Base-by-base conservation (phyloP, 1,140 invertebrate species). In the Aradophagus sp. region DNA sequence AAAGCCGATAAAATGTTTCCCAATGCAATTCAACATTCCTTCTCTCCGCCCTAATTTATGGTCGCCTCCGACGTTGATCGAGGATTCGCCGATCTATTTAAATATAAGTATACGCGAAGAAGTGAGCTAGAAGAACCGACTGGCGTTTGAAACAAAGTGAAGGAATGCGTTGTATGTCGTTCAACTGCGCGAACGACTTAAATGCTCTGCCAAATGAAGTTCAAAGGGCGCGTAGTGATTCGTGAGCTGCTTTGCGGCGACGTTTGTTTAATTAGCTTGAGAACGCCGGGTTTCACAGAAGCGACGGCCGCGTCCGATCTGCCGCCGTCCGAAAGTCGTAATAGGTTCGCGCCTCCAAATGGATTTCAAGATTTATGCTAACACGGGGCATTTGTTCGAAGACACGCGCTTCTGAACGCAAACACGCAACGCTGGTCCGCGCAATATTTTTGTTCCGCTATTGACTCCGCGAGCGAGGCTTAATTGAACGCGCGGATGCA, bases 341-440 rank as follows among this genome's bases (percentile, higher is more conserved):
- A 84, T 82, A 84, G 82, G 76, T 79, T 83, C 80, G 79, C 78
- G 80, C 75, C 78, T 83, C 74, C 77, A 85, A 86, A 85, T 84
- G 83, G 79, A 85, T 86, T 85, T 84, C 74, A 76, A 86, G 84
- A 86, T 86, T 85, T 85, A 86, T 85, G 81, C 78, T 80, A 86
- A 84, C 83, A 82, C 80, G 83, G 63, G 69, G 79, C 83, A 83
- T 85, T 85, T 84, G 77, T 84, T 83, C 63, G 76, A 44, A 38
- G 71, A 73, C 68, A 56, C 74, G 65, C 62, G 74, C 72, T 72
- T 74, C 73, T 68, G 72, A 74, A 63, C 68, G 31, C 67, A 61
- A 71, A 66, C 66, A 69, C 50, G 50, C 63, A 62, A 63, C 41
- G 63, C 56, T 56, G 59, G 61, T 67, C 32, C 58, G 61, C 17